Evolutionary conservation across 2,888 invertebrate genomes (phyloP), one percentile per base, ranked within the genome.

Genomic region (Homarus gammarus): DNA sequence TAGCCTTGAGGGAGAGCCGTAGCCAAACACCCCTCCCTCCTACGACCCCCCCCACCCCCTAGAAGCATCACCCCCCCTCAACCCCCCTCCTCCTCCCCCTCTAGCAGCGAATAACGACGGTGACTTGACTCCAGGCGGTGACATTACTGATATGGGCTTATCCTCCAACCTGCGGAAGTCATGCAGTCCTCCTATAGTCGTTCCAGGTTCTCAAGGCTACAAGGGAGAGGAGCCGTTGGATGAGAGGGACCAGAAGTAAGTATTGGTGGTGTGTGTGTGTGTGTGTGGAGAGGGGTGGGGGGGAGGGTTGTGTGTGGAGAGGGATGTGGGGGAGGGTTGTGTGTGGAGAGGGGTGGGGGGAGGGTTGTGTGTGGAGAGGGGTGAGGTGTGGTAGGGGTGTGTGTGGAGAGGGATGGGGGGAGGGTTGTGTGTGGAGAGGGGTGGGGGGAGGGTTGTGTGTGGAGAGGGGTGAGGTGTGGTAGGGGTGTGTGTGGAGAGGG

Each of bases 171-270:
- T 91, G 88, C 72, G 89, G 84, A 89, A 93, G 72, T 94, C 93
- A 33, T 96, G 96, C 93, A 96, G 96, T 33, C 96, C 96, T 2
- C 96, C 96, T 1, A 96, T 94, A 93, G 96, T 96, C 93, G 96
- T 97, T 77, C 96, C 97, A 93, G 96, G 96, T n/a, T 96, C 97
- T 10, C 94, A 97, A 90, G 95, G 97, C 38, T 94, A 94, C 92
- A 94, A 96, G 90, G 96, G 97, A 93, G 96, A 96, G 0, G 95
- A 96, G 49, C 96, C 96, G 38, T 94, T 96, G 0, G 95, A 96
- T 78, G 95, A 95, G 8, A 95, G 96, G 2, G 94, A 95, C n/a
- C 95, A 94, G 73, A 92, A 91, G 93, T 56, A 73, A 73, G 84
- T 51, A 27, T n/a, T 12, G 27, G 10, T 27, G 64, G 18, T 64